Percentiles rank a stretch among this genome's conserved stretches.
Evolutionary conservation across 2,888 invertebrate species (phyloP).

Genomic region (Pteria penguin): DNA sequence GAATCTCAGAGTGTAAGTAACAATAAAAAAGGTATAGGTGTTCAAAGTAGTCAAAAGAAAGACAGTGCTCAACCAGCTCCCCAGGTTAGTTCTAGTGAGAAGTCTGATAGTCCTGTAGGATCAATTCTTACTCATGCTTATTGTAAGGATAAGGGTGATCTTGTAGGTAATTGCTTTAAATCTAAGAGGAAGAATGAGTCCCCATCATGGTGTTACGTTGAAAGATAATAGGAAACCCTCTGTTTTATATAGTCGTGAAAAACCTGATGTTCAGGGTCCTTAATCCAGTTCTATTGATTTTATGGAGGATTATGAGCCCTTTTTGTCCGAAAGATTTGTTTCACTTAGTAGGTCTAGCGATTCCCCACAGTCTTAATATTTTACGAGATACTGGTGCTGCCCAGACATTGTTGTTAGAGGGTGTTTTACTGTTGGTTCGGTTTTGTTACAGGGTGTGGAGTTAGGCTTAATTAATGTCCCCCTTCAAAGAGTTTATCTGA

Average conservation of each 20-base stretch:
- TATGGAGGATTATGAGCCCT: constrained; percentile 37
- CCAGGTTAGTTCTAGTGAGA: no score
- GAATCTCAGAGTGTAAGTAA: no score
- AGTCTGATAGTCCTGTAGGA: no score
- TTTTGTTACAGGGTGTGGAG: constrained; percentile 42
- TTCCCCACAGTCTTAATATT: constrained; percentile 23
- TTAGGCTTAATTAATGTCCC: constrained; percentile 7
- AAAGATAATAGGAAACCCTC: background rate
- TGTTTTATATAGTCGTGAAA: background rate
- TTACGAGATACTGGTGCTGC: constrained; percentile 37
- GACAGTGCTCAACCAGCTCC: no score
- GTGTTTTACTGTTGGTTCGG: constrained; percentile 17
- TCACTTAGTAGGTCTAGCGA: constrained; percentile 11
- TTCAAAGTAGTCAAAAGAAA: no score
- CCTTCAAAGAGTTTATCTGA: background rate
- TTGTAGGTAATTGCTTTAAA: constrained; percentile 30
- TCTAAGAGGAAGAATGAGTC: constrained; percentile 17
- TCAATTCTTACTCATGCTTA: constrained; percentile 13
- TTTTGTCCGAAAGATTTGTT: constrained; percentile 39
- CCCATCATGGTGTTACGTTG: background rate
- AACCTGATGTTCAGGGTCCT: constrained; percentile 2
- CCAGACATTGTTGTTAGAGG: constrained; percentile 30
- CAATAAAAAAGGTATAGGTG: no score
- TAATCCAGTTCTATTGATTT: constrained; percentile 20
- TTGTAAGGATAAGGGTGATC: constrained; percentile 35